phyloP scores from a whole-genome alignment of 2,888 invertebrate species.

The Amphipyra berbera region DNA sequence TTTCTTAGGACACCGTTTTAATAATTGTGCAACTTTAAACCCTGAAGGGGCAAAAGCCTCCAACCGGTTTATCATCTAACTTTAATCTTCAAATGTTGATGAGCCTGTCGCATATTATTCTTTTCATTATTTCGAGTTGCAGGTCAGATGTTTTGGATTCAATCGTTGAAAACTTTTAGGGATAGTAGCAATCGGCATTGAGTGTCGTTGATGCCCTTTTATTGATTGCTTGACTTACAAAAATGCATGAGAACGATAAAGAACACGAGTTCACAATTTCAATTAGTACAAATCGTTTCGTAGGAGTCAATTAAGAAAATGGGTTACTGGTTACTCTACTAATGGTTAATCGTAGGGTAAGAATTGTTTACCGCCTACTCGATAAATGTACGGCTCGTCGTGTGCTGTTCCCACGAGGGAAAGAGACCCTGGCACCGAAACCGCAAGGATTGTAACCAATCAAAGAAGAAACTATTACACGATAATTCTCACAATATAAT shows the following conservation, averaged over 20 bases:
- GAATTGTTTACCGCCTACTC: background rate
- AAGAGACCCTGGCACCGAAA: slow-evolving; percentile 36
- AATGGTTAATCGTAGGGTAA: slow-evolving; percentile 3
- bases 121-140: slow-evolving; percentile 4
- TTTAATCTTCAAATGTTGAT: background rate
- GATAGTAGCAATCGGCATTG: background rate
- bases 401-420: slow-evolving; percentile 17
- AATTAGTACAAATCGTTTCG: slow-evolving; percentile 33
- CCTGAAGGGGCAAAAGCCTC: too few relatives aligned
- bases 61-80: too few relatives aligned
- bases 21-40: too few relatives aligned
- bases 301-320: slow-evolving; percentile 35
- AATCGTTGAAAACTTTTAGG: background rate
- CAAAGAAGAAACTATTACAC: slow-evolving; percentile 30
- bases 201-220: background rate
- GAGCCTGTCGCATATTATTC: slow-evolving; percentile 1
- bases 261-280: slow-evolving; percentile 12
- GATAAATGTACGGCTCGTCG: background rate
- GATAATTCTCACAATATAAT: slow-evolving; percentile 27
- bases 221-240: slow-evolving; percentile 6
- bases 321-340: slow-evolving; percentile 6
- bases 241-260: background rate
- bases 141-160: background rate
- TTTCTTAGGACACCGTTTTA: too few relatives aligned
- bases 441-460: slow-evolving; percentile 30